Evolutionary conservation across 2,797 vertebrate species (phyloP), one percentile per base, ranked within the genome.

Genomic region (Neoniphon sammara): DNA sequence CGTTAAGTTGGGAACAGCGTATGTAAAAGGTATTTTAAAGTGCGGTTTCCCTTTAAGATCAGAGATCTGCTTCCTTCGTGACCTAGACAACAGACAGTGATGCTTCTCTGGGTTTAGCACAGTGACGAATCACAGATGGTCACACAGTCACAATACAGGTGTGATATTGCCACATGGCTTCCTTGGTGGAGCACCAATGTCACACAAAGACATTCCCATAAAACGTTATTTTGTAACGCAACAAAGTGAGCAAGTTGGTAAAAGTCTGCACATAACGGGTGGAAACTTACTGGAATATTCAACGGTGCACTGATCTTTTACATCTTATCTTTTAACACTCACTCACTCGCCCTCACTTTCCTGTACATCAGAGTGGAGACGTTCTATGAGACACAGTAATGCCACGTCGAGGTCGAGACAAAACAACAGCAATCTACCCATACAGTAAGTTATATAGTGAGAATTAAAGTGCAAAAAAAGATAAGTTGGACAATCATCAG

Each of bases 391-490:
- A 84, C 73, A 68, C 66, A 57, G 34, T 75, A 68, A 63, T 58
- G 82, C 78, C 73, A 81, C 14, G 30, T 71, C 73, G 36, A 82
- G 6, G 67, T 81, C 53, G 68, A 85, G 81, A 92, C 85, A 27
- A 67, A 73, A 88, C 84, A 64, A 34, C 44, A 71, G 59, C 70
- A 56, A 65, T 75, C 70, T 82, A 83, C 77, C 67, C 66, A 82
- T 75, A 78, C 80, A 82, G 85, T 79, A 88, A 83, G 76, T 85
- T 81, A 79, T 83, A 88, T 55, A 84, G 81, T 84, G 80, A 88
- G 65, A 80, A 75, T 80, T 90, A 90, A 91, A 93, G 91, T 93
- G 90, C 87, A 90, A 89, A 88, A 69, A 73, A 87, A 78, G 62
- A 86, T 39, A 79, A 83, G 71, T 73, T 78, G 80, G 79, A 90